Percentiles rank a stretch among this genome's conserved stretches.
These are phyloP conservation scores for Oreamnos americanus DNA, from an alignment of 2,113 vertebrate species.

Conservation along the genomic window DNA sequence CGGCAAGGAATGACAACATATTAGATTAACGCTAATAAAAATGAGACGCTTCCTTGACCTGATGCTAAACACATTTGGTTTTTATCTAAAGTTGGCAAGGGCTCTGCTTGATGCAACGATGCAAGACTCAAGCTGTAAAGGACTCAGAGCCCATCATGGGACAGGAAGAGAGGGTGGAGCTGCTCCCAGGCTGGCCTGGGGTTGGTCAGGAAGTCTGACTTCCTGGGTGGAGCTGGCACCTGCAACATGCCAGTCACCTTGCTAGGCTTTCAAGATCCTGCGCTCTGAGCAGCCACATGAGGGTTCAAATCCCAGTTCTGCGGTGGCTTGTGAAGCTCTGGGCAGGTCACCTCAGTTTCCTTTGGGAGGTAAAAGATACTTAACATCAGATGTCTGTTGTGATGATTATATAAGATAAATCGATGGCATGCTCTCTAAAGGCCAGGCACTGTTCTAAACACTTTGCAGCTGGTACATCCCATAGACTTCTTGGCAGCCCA, in stretches of 20 bases:
- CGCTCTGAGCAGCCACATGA: background rate
- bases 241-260: background rate
- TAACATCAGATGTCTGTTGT: background rate
- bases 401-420: background rate
- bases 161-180: background rate
- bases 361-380: background rate
- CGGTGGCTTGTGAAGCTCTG: background rate
- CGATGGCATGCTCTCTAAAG: background rate
- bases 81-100: background rate
- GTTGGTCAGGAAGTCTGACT: background rate
- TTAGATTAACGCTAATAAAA: constrained; percentile 21
- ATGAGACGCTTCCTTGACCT: background rate
- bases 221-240: background rate
- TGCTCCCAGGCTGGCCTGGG: background rate
- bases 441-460: background rate
- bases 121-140: background rate
- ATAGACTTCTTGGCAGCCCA: background rate
- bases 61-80: background rate
- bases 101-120: background rate
- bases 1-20: background rate
- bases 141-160: fast-evolving
- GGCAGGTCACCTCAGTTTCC: background rate
- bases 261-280: background rate
- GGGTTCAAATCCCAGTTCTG: background rate
- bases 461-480: background rate